Conservation (phyloP, 2,888 invertebrate species). For the Hedya salicella region DNA sequence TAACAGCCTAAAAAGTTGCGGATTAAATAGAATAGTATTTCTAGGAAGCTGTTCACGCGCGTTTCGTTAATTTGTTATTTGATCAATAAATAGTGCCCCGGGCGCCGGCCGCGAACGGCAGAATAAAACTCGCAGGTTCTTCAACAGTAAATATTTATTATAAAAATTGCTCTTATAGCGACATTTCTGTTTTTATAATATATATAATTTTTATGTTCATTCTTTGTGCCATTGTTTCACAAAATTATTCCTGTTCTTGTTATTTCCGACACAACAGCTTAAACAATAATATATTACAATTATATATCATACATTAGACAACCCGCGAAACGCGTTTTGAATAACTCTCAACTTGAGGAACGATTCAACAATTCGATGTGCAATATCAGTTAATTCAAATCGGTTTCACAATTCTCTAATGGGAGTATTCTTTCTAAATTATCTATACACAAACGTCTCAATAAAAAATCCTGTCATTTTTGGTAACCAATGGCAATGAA, state of each 20-base stretch:
- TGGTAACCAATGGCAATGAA: slow-evolving; percentile 84
- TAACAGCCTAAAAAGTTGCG: slow-evolving; percentile 14
- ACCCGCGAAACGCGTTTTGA: slow-evolving; percentile 75
- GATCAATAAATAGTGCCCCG: slow-evolving; percentile 33
- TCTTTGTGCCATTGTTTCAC: slow-evolving; percentile 85
- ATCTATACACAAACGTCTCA: slow-evolving; percentile 80
- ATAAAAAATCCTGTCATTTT: slow-evolving; percentile 83
- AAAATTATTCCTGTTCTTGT: slow-evolving; percentile 85
- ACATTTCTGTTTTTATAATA: slow-evolving; percentile 85
- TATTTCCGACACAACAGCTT: slow-evolving; percentile 84
- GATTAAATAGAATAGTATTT: slow-evolving; percentile 31
- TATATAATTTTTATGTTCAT: slow-evolving; percentile 85
- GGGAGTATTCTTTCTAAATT: slow-evolving; percentile 77
- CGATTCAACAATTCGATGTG: slow-evolving; percentile 83
- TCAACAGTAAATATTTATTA: slow-evolving; percentile 86
- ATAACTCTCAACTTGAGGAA: slow-evolving; percentile 74
- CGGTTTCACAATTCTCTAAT: slow-evolving; percentile 73
- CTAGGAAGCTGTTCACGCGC: slow-evolving; percentile 25
- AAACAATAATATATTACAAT: slow-evolving; percentile 84
- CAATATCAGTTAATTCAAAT: slow-evolving; percentile 70
- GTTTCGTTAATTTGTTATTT: slow-evolving; percentile 38
- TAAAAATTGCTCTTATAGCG: slow-evolving; percentile 85
- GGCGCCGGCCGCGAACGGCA: slow-evolving; percentile 26
- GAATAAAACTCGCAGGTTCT: slow-evolving; percentile 75
- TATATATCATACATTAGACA: slow-evolving; percentile 79